A percentile compares a stretch with the other conserved stretches of the same genome.
phyloP scores from a whole-genome alignment of 1,140 invertebrate genomes.

The Mamestra configurata region DNA sequence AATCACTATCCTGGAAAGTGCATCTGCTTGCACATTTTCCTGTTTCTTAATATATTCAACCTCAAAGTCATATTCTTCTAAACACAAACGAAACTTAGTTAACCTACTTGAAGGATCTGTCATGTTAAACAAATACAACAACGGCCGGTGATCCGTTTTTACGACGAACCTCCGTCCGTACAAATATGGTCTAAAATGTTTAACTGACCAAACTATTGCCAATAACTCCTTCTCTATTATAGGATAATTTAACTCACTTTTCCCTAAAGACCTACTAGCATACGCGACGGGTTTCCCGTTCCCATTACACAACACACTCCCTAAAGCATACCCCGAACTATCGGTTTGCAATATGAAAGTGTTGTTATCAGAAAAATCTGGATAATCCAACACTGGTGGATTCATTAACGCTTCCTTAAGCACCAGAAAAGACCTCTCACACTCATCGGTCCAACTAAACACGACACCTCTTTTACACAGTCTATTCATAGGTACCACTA shows the following conservation, averaged over 20 bases:
- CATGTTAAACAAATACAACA: neutral
- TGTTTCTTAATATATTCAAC: neutral
- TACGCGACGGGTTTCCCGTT: neutral
- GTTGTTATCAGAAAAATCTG: conserved; percentile 33
- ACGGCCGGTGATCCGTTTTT: neutral
- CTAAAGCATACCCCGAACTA: neutral
- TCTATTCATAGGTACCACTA: neutral
- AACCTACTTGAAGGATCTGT: neutral
- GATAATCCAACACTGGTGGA: conserved; percentile 35
- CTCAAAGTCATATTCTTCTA: neutral
- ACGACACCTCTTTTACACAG: neutral
- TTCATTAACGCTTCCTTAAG: neutral
- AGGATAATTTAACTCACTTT: neutral
- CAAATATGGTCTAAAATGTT: neutral
- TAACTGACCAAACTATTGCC: neutral
- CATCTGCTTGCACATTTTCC: neutral
- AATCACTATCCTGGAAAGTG: neutral
- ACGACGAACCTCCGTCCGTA: neutral
- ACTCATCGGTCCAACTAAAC: neutral
- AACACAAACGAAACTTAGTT: neutral
- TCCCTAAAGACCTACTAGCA: neutral
- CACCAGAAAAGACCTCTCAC: neutral
- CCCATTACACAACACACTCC: neutral
- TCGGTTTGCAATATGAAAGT: conserved; percentile 32
- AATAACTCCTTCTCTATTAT: neutral